A percentile compares a stretch with the other conserved stretches of the same genome.
Conservation (phyloP, 1,140 invertebrate species). For the Cotesia typhae region DNA sequence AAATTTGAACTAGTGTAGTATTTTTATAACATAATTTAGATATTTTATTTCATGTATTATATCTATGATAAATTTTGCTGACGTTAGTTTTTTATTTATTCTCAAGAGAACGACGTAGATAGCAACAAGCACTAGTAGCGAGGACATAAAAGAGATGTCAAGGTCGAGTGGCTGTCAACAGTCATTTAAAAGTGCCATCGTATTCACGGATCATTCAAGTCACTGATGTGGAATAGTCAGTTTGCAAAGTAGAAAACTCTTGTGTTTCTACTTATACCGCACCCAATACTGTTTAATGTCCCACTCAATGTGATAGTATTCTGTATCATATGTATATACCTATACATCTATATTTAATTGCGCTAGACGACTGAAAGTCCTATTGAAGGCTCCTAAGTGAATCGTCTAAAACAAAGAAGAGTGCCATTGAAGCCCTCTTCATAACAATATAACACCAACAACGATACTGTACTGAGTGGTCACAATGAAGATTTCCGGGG, state of each 20-base stretch:
- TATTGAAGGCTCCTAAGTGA: background rate
- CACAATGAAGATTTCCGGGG: conserved; percentile 58
- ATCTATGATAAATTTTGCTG: background rate
- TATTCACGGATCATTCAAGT: conserved; percentile 13
- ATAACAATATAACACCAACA: background rate
- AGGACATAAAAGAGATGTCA: background rate
- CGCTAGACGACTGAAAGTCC: conserved; percentile 19
- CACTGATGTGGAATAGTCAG: conserved; percentile 15
- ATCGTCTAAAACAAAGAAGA: background rate
- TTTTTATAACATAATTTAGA: background rate
- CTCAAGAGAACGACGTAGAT: background rate
- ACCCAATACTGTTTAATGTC: no score
- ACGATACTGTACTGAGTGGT: conserved; percentile 14
- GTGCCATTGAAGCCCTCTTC: background rate
- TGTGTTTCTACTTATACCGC: background rate
- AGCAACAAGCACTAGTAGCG: background rate
- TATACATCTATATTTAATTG: no score
- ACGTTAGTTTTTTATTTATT: conserved; percentile 1
- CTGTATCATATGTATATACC: background rate
- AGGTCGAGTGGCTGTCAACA: background rate
- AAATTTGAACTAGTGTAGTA: background rate
- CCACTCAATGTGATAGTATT: background rate
- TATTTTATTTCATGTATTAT: no score
- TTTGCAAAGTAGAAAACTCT: background rate
- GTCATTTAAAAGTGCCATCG: conserved; percentile 10